These are phyloP conservation scores for Acleris laterana DNA, from an alignment of 2,888 invertebrate species.

Conservation along the genomic window DNA sequence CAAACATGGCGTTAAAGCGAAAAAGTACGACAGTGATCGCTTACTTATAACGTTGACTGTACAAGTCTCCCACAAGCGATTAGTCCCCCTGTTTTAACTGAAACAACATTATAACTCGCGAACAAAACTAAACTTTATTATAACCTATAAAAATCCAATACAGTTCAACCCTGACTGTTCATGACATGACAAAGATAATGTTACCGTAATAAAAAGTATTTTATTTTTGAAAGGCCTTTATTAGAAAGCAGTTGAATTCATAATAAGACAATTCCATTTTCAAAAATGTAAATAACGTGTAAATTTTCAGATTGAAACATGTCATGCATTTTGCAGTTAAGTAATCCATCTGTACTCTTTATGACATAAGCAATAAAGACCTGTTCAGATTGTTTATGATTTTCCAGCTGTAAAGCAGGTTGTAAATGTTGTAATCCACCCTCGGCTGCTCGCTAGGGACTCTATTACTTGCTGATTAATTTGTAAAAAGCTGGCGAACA, in stretches of 20 bases:
- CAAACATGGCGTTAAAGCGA: too few relatives aligned
- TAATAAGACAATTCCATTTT: conserved; percentile 9
- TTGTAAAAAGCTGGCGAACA: conserved; percentile 52
- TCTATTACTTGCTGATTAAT: conserved; percentile 55
- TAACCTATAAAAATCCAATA: conserved; percentile 3
- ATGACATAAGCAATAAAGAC: not conserved
- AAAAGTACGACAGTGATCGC: too few relatives aligned
- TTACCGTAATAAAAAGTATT: conserved; percentile 1
- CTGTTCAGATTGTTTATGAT: not conserved
- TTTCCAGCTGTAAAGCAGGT: not conserved
- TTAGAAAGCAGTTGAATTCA: not conserved
- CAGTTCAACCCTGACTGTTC: conserved; percentile 6
- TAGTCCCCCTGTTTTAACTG: conserved; percentile 58
- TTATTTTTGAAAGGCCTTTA: conserved; percentile 1
- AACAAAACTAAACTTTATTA: conserved; percentile 24
- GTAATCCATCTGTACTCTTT: not conserved
- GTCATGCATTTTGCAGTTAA: not conserved
- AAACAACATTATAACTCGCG: conserved; percentile 19
- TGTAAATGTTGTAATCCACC: conserved; percentile 28
- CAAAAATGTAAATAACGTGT: conserved; percentile 1
- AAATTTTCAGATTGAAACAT: conserved; percentile 24
- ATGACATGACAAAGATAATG: conserved; percentile 16
- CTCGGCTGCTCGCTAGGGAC: conserved; percentile 31
- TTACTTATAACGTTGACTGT: conserved; percentile 11
- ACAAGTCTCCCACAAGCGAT: conserved; percentile 71